phyloP scores from a whole-genome alignment of 1,140 invertebrate species.

The Acromyrmex charruanus region DNA sequence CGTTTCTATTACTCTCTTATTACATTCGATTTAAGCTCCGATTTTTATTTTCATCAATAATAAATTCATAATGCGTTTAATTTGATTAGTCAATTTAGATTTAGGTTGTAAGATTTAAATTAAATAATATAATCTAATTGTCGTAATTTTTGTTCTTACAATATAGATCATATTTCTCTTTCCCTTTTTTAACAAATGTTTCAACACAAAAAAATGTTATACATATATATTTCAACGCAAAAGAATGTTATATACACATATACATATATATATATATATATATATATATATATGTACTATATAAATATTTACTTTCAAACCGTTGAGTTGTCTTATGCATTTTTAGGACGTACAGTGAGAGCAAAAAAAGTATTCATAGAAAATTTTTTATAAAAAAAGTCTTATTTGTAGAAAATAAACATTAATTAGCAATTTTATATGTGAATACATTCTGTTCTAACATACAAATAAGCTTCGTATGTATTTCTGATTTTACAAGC shows the following conservation, averaged over 20 bases:
- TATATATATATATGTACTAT: background rate
- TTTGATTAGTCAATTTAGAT: background rate
- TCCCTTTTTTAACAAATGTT: conserved; percentile 5
- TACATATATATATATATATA: background rate
- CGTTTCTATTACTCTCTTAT: no score
- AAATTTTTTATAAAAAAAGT: no score
- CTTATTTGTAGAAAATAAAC: no score
- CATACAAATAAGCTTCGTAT: no score
- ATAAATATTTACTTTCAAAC: background rate
- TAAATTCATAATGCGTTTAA: conserved; percentile 4
- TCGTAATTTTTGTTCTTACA: background rate
- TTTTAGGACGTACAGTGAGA: no score
- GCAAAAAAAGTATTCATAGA: no score
- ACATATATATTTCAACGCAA: background rate
- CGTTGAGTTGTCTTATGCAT: background rate
- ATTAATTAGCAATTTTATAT: no score
- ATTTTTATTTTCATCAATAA: background rate
- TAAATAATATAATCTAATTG: conserved; percentile 1
- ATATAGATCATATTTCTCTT: background rate
- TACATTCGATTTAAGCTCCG: no score
- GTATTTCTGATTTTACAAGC: no score
- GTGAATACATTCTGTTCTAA: no score
- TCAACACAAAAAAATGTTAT: conserved; percentile 1
- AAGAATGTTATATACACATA: background rate
- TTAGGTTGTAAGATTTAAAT: background rate